A percentile compares a stretch with the other conserved stretches of the same genome.
Conservation (phyloP, 2,888 invertebrate species). For the Chelonus formosanus region DNA sequence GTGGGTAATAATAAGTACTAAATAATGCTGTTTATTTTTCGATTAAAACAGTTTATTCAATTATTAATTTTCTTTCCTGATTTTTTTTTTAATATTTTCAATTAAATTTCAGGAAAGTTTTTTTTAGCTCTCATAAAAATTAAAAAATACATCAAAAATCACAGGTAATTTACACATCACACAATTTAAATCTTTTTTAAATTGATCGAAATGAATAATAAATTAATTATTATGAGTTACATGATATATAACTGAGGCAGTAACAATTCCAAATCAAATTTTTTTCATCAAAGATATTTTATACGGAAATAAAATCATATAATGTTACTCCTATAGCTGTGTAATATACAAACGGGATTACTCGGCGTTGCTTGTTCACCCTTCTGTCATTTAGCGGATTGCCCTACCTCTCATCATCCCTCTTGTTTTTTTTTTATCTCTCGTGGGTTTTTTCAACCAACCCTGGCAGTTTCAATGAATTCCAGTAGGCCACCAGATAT, state of each 20-base stretch:
- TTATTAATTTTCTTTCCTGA: background rate
- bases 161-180: too few relatives aligned
- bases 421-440: conserved; percentile 33
- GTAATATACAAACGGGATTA: conserved; percentile 58
- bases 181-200: too few relatives aligned
- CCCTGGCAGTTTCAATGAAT: conserved; percentile 39
- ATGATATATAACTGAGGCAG: too few relatives aligned
- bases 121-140: background rate
- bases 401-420: conserved; percentile 24
- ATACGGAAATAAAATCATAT: too few relatives aligned
- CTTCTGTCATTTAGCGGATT: conserved; percentile 49
- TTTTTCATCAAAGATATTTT: too few relatives aligned
- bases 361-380: conserved; percentile 36
- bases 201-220: too few relatives aligned
- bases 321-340: conserved; percentile 35
- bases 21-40: background rate
- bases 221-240: too few relatives aligned
- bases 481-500: conserved; percentile 42
- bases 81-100: background rate
- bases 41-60: background rate
- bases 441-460: conserved; percentile 18
- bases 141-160: conserved; percentile 3
- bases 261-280: conserved; percentile 45
- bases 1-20: too few relatives aligned
- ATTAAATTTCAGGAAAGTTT: too few relatives aligned